Evolutionary conservation across 2,797 vertebrate species (phyloP).

Genomic region (Protonibea diacanthus): DNA sequence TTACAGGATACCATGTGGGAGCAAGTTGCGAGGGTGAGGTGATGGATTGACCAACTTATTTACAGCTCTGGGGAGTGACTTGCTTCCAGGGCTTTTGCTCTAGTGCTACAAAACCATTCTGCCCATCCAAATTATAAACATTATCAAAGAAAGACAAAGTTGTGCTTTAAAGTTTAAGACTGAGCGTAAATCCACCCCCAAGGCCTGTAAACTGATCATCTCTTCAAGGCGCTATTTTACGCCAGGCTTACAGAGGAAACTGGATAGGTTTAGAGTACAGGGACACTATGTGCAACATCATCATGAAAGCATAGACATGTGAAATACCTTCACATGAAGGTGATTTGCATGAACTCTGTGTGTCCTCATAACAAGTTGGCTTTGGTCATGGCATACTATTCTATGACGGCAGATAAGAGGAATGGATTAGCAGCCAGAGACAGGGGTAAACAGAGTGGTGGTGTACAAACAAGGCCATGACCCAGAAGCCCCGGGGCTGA

Average conservation of each 20-base stretch:
- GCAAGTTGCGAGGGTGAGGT: conserved; percentile 17
- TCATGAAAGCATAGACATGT: conserved; percentile 49
- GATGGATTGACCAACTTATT: conserved; percentile 43
- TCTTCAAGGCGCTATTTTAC: conserved; percentile 29
- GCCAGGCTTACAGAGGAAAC: conserved; percentile 32
- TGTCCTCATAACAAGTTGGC: conserved; percentile 56
- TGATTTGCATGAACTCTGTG: conserved; percentile 59
- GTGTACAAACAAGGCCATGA: conserved; percentile 69
- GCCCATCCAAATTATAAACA: conserved; percentile 15
- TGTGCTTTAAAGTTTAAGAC: conserved; percentile 21
- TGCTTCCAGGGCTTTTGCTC: conserved; percentile 17
- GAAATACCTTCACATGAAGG: conserved; percentile 53
- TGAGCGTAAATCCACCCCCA: conserved; percentile 35
- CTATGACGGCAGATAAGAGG: conserved; percentile 59
- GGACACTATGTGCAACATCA: conserved; percentile 19
- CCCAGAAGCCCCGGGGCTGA: conserved; percentile 60
- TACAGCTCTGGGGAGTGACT: conserved; percentile 67
- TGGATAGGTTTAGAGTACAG: conserved; percentile 22
- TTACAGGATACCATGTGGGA: conserved; percentile 1
- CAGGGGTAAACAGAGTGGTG: conserved; percentile 56
- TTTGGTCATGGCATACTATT: conserved; percentile 57
- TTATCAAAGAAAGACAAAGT: conserved; percentile 7
- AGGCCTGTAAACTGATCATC: conserved; percentile 56
- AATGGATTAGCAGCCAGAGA: conserved; percentile 73
- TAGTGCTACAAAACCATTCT: not conserved